A percentile compares a stretch with the other conserved stretches of the same genome.
phyloP scores from a whole-genome alignment of 2,113 vertebrate species.

The Butorides virescens region DNA sequence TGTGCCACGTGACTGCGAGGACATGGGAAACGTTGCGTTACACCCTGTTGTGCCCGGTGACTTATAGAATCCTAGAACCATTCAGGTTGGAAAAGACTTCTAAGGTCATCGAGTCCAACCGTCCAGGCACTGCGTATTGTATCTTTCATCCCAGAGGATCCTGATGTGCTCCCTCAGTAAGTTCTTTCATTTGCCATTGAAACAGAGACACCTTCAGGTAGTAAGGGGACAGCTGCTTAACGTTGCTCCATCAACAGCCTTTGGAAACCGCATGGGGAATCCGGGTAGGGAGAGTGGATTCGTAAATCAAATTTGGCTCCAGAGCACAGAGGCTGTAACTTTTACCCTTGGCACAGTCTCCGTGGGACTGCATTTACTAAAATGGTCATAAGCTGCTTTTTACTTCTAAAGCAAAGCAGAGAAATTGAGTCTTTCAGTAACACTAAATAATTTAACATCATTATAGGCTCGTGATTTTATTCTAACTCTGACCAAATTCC shows the following conservation, averaged over 20 bases:
- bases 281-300: background rate
- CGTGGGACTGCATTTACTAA: background rate
- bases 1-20: background rate
- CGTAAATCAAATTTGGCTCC: background rate
- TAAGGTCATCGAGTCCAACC: no score
- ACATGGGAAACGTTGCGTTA: background rate
- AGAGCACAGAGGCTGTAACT: background rate
- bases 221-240: background rate
- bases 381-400: background rate
- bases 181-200: background rate
- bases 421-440: background rate
- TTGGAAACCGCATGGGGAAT: background rate
- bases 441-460: background rate
- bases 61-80: background rate
- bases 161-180: background rate
- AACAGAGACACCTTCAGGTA: conserved; percentile 12
- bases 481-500: background rate
- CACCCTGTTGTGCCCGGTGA: background rate
- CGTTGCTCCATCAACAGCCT: background rate
- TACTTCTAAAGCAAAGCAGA: background rate
- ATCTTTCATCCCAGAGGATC: background rate
- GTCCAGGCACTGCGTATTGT: no score
- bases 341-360: background rate
- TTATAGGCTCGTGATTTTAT: background rate
- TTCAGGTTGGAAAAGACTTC: no score